Conservation (phyloP, 2,888 invertebrate species). For the Agriopis leucophaearia region DNA sequence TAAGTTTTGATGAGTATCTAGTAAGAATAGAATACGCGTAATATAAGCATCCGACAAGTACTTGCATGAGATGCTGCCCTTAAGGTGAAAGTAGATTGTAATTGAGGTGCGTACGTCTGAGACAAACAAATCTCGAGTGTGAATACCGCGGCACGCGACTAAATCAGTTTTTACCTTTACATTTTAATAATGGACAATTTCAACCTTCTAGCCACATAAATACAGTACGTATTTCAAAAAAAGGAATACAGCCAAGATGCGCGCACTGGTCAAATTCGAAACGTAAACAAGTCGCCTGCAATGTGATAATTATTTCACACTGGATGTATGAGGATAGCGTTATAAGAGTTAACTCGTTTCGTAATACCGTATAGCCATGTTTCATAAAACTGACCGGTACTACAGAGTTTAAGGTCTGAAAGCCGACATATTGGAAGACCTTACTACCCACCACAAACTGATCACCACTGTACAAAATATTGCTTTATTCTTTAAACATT, state of each 20-base stretch:
- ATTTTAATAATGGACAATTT: conserved; percentile 50
- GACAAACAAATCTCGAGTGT: conserved; percentile 64
- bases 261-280: conserved; percentile 62
- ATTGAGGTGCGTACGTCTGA: conserved; percentile 68
- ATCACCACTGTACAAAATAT: background rate
- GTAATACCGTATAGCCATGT: conserved; percentile 36
- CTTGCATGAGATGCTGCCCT: conserved; percentile 66
- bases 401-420: conserved; percentile 4
- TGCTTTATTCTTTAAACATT: too few species aligned
- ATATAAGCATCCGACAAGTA: conserved; percentile 42
- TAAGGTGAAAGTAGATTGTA: conserved; percentile 80
- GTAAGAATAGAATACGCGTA: conserved; percentile 26
- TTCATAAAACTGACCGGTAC: conserved; percentile 30
- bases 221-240: conserved; percentile 55
- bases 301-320: conserved; percentile 62
- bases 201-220: conserved; percentile 50
- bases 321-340: conserved; percentile 44
- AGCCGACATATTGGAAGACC: background rate
- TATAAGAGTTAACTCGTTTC: conserved; percentile 46
- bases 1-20: background rate
- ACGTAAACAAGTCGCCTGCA: conserved; percentile 61
- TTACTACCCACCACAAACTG: background rate
- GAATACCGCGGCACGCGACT: conserved; percentile 62
- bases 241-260: conserved; percentile 52
- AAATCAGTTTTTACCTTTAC: conserved; percentile 57